Evolutionary conservation across 2,113 vertebrate genomes (phyloP), one percentile per base, ranked within the genome.

Genomic region (Ranitomeya imitator): DNA sequence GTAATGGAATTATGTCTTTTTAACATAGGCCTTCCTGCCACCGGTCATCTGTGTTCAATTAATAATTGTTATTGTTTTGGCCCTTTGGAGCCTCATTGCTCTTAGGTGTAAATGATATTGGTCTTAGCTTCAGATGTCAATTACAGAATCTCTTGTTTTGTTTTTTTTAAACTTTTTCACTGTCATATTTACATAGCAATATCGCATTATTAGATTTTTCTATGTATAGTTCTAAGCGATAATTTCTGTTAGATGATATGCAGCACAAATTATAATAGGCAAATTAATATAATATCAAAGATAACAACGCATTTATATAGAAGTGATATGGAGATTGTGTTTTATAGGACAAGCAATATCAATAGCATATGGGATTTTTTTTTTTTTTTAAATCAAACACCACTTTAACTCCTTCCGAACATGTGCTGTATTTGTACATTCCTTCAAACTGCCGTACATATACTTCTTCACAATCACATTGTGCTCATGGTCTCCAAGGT

Each of bases 1-100:
- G 65, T 71, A 84, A 84, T 54, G n/a, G 82, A 67, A 84, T 84
- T 84, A 84, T 84, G 45, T 55, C 12, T 54, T 82, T 83, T 84
- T 84, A 84, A 51, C 82, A 71, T 52, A 84, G 82, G 82, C 51
- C 52, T 84, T 51, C 51, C 23, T 71, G 52, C 65, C 63, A 84
- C 7, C 23, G 11, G 45, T 67, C 82, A 84, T 84, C 82, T 84
- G 82, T 55, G 69, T 71, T 55, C 15, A 84, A 84, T 84, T 21
- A 84, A 69, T 69, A 84, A 26, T 16, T 71, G 82, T 84, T 84
- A 71, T 84, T 71, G 65, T 55, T 84, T 84, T 83, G 59, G 80
- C 19, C 60, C 59, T 65, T 65, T 83, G 82, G 82, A 84, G 82
- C 63, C 65, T 84, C 21, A 69, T 71, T 84, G 63, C 82, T 84